Percentiles rank a stretch among this genome's conserved stretches.
These are phyloP conservation scores for Apteryx owenii DNA, from an alignment of 2,113 vertebrate species.

Conservation along the genomic window DNA sequence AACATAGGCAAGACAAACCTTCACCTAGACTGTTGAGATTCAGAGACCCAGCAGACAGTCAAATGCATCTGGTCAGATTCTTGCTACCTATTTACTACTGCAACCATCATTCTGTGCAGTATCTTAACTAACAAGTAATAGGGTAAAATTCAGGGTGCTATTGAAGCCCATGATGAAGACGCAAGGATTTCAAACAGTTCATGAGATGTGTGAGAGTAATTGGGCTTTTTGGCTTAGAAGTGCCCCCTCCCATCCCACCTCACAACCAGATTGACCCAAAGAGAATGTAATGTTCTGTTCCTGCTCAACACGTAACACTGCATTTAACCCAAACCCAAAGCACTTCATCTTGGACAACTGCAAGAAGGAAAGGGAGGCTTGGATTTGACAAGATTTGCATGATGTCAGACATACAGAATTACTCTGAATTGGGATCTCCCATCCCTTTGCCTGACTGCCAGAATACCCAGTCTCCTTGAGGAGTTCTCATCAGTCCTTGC, in stretches of 20 bases:
- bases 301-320: neutral
- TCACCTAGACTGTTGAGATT: neutral
- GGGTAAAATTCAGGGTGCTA: neutral
- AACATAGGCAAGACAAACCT: neutral
- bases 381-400: neutral
- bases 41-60: neutral
- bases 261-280: neutral
- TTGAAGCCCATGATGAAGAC: neutral
- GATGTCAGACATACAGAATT: neutral
- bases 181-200: neutral
- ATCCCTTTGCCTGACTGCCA: rapidly evolving
- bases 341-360: neutral
- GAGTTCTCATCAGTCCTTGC: neutral
- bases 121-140: neutral
- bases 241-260: neutral
- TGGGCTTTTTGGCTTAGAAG: neutral
- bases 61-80: neutral
- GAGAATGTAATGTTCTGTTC: neutral
- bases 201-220: neutral
- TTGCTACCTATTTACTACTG: neutral
- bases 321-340: neutral
- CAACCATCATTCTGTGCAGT: neutral
- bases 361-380: neutral
- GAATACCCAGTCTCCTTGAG: rapidly evolving
- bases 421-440: neutral